These are phyloP conservation scores for Geococcyx californianus DNA, from an alignment of 2,113 vertebrate genomes.

Conservation along the genomic window DNA sequence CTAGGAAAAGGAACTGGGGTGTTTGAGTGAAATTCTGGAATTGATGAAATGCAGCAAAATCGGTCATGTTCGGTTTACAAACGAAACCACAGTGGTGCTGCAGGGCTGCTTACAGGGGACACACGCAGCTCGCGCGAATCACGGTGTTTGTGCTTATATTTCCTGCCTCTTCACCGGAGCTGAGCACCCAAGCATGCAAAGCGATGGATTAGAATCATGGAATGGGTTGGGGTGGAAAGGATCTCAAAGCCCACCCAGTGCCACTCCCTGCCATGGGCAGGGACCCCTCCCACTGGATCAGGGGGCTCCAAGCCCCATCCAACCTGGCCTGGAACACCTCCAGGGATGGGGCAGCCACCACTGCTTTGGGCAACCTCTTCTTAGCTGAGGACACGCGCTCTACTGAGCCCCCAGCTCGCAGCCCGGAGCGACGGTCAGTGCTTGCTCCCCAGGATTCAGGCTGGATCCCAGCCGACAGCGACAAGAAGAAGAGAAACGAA, in stretches of 20 bases:
- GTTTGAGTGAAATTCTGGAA: background rate
- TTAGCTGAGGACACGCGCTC: background rate
- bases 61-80: fast-evolving
- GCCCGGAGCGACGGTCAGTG: fast-evolving
- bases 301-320: too few relatives aligned
- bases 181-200: background rate
- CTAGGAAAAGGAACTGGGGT: background rate
- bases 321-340: too few relatives aligned
- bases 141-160: fast-evolving
- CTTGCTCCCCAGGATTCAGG: fast-evolving
- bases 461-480: fast-evolving
- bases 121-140: fast-evolving
- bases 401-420: background rate
- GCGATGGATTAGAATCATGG: background rate
- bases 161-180: background rate
- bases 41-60: background rate
- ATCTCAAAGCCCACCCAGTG: too few relatives aligned
- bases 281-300: too few relatives aligned
- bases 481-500: background rate
- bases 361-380: too few relatives aligned
- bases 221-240: too few relatives aligned
- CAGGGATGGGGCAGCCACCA: too few relatives aligned
- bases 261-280: too few relatives aligned
- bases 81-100: too few relatives aligned
- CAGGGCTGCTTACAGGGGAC: too few relatives aligned